Conservation (phyloP, 2,113 vertebrate species). For the Cnemophilus loriae region DNA sequence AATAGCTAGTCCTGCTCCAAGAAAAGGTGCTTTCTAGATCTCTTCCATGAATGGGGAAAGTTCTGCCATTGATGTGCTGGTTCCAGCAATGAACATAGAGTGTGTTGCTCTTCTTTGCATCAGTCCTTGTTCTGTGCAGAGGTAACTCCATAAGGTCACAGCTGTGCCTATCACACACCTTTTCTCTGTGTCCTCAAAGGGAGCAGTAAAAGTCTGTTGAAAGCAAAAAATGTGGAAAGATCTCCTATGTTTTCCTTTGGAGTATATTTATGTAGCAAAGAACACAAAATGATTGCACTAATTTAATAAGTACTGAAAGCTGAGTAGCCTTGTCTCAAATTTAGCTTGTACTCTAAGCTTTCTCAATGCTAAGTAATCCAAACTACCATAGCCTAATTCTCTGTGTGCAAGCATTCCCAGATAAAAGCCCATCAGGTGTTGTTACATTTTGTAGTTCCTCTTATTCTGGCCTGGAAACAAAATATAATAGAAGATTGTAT, state of each 20-base stretch:
- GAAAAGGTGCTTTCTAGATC: background rate
- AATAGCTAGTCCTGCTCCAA: background rate
- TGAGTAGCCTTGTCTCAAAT: background rate
- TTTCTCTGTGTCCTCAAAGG: background rate
- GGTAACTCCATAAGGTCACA: background rate
- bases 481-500: background rate
- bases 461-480: background rate
- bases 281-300: background rate
- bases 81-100: background rate
- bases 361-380: background rate
- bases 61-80: background rate
- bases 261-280: background rate
- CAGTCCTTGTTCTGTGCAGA: background rate
- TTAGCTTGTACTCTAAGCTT: background rate
- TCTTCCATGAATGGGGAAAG: background rate
- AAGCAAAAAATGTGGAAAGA: background rate
- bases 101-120: background rate
- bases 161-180: background rate
- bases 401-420: background rate
- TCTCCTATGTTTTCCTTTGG: background rate
- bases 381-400: background rate
- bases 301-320: background rate
- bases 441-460: background rate
- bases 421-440: background rate
- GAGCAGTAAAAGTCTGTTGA: background rate